Evolutionary conservation across 1,140 invertebrate species (phyloP).

Genomic region (Sipha flava): DNA sequence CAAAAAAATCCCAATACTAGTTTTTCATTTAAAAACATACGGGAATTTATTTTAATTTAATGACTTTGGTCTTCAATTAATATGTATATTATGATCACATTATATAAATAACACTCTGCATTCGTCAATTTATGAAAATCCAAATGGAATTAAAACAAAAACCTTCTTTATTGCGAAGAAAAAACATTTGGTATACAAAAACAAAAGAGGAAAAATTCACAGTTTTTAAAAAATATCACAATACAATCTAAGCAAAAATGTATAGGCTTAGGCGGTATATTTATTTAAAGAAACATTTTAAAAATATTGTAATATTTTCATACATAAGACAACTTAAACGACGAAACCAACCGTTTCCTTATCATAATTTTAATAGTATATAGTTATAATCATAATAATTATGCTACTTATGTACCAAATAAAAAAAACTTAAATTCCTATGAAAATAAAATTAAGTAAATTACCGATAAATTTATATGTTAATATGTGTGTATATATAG

Average conservation of each 20-base stretch:
- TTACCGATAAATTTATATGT: neutral
- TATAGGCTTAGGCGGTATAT: neutral
- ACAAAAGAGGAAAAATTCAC: constrained; percentile 1
- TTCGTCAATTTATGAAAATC: neutral
- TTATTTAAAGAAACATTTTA: neutral
- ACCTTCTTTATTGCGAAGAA: constrained; percentile 12
- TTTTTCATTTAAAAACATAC: no score
- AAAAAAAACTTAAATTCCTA: neutral
- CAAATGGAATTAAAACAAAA: neutral
- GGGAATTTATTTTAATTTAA: no score
- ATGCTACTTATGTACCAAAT: neutral
- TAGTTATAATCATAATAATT: neutral
- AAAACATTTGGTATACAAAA: constrained; percentile 15
- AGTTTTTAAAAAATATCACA: constrained; percentile 21
- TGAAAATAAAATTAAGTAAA: neutral
- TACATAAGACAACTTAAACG: neutral
- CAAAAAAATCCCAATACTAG: no score
- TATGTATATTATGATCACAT: neutral
- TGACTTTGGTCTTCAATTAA: neutral
- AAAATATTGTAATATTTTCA: neutral
- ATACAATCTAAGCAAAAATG: neutral
- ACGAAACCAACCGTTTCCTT: neutral
- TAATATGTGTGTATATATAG: neutral
- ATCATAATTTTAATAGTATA: neutral
- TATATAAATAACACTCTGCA: neutral